These are phyloP conservation scores for Brachionichthys hirsutus DNA, from an alignment of 2,113 vertebrate genomes.

Conservation along the genomic window DNA sequence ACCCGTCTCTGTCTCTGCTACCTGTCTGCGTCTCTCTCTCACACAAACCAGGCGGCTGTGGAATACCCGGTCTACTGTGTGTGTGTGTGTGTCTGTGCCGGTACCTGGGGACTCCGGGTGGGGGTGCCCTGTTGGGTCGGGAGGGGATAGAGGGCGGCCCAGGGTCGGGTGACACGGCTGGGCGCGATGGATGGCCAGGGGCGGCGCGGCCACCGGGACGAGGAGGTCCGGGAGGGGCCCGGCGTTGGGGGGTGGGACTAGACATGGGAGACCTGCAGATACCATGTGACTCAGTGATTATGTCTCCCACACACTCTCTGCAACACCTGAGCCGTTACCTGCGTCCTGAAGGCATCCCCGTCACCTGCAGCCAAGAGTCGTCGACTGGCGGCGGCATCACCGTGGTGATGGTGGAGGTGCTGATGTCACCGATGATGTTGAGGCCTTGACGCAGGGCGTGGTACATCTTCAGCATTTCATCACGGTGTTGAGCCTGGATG, in stretches of 20 bases:
- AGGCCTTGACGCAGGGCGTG: conserved; percentile 91
- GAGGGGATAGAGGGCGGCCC: conserved; percentile 90
- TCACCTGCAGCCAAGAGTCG: conserved; percentile 97
- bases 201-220: conserved; percentile 89
- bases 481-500: conserved; percentile 83
- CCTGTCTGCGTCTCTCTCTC: no score
- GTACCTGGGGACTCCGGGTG: conserved; percentile 91
- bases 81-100: not conserved
- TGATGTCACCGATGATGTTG: conserved; percentile 95
- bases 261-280: conserved; percentile 89
- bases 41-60: no score
- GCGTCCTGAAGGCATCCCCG: conserved; percentile 68
- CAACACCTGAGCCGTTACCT: conserved; percentile 51
- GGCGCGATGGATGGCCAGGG: conserved; percentile 86
- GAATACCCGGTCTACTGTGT: no score
- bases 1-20: no score
- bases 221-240: conserved; percentile 91
- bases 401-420: conserved; percentile 92
- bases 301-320: no score
- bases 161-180: conserved; percentile 90
- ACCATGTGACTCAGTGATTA: not conserved
- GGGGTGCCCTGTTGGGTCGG: conserved; percentile 91
- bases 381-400: conserved; percentile 93
- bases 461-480: conserved; percentile 96
- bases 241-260: conserved; percentile 92